phyloP scores from a whole-genome alignment of 2,797 vertebrate species.

The Bradypodion ventrale region DNA sequence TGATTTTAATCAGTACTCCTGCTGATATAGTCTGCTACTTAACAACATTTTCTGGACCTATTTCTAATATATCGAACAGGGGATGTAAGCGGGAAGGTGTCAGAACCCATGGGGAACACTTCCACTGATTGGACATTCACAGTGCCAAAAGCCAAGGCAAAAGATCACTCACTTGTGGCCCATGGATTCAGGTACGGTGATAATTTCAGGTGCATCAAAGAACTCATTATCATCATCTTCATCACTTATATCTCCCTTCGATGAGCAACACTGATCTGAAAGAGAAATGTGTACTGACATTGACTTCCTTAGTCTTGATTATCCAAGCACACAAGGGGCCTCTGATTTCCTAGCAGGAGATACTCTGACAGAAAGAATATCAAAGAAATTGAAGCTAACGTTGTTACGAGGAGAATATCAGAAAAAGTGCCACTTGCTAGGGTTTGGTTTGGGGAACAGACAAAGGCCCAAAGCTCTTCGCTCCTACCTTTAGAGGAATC shows the following conservation, averaged over 20 bases:
- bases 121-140: neutral
- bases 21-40: neutral
- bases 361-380: neutral
- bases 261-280: conserved; percentile 73
- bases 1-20: neutral
- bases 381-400: neutral
- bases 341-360: neutral
- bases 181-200: conserved; percentile 87
- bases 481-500: conserved; percentile 82
- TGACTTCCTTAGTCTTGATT: neutral
- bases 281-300: neutral
- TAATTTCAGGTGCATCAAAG: conserved; percentile 92
- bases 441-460: neutral
- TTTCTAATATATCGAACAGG: neutral
- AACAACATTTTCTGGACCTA: neutral
- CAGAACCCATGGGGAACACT: neutral
- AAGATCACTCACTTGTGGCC: conserved; percentile 88
- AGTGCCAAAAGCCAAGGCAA: neutral
- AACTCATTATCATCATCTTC: conserved; percentile 97
- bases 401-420: neutral
- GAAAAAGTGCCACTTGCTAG: too few species aligned
- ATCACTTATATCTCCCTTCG: conserved; percentile 91
- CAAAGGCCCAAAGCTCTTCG: neutral
- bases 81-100: neutral
- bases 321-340: neutral